Evolutionary conservation across 2,888 invertebrate species (phyloP).

Genomic region (Pollenia angustigena): DNA sequence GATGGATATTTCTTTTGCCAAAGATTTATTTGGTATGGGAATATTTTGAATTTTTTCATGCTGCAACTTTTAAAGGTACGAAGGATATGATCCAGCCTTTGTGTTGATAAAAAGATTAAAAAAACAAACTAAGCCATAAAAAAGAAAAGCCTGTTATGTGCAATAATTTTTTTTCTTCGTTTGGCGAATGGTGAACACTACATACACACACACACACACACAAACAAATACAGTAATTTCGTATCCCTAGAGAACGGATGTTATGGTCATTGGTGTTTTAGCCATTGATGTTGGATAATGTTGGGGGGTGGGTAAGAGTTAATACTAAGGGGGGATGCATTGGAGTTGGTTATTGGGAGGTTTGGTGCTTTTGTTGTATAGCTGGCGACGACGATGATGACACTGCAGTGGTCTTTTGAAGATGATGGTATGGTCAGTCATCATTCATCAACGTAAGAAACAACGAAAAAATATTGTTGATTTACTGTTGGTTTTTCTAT

Average conservation of each 20-base stretch:
- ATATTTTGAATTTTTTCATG: neutral
- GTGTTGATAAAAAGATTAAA: neutral
- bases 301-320: conserved; percentile 28
- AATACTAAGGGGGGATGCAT: neutral
- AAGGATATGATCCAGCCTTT: conserved; percentile 55
- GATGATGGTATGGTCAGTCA: conserved; percentile 76
- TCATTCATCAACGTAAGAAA: conserved; percentile 82
- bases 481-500: conserved; percentile 77
- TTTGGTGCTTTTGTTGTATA: conserved; percentile 5
- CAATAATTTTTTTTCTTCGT: conserved; percentile 50
- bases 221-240: conserved; percentile 24
- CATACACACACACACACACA: conserved; percentile 14
- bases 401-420: conserved; percentile 77
- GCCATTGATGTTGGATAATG: conserved; percentile 37
- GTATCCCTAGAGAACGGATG: conserved; percentile 67
- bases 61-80: conserved; percentile 41
- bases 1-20: conserved; percentile 71
- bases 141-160: conserved; percentile 63
- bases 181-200: conserved; percentile 75
- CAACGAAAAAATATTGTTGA: conserved; percentile 76
- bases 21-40: conserved; percentile 61
- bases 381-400: conserved; percentile 56
- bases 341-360: neutral
- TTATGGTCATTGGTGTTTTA: conserved; percentile 74
- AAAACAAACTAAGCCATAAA: conserved; percentile 44